Evolutionary conservation across 2,113 vertebrate species (phyloP).

Genomic region (Paramormyrops kingsleyae): DNA sequence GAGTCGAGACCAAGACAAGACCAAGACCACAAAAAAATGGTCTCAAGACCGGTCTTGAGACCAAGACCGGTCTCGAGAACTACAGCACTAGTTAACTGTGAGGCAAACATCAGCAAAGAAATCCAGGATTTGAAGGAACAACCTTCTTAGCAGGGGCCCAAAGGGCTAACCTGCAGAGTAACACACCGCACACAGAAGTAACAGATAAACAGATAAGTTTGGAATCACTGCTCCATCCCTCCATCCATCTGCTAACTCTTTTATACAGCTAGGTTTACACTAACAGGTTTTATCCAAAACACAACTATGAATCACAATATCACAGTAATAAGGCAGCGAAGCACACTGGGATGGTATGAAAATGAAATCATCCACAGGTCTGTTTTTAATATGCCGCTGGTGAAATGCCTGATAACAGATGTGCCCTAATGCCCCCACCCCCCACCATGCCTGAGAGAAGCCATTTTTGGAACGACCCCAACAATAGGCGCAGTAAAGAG

Average conservation of each 20-base stretch:
- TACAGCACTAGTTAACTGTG: not conserved
- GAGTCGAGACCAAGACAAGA: too few species aligned
- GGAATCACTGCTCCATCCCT: not conserved
- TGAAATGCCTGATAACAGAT: not conserved
- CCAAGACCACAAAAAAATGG: too few species aligned
- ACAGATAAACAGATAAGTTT: not conserved
- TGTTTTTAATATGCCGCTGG: not conserved
- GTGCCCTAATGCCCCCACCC: not conserved
- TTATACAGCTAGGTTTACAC: not conserved
- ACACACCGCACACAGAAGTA: not conserved
- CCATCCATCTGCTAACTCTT: not conserved
- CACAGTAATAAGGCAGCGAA: not conserved
- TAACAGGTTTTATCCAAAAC: not conserved
- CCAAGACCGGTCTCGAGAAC: too few species aligned
- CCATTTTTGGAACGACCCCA: slow-evolving; percentile 9
- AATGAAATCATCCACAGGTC: not conserved
- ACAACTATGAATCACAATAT: not conserved
- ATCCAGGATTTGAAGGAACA: not conserved
- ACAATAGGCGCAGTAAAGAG: not conserved
- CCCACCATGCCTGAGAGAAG: not conserved
- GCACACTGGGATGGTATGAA: not conserved
- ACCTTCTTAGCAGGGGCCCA: not conserved
- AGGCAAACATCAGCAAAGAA: not conserved
- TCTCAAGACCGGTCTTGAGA: too few species aligned
- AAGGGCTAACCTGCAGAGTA: not conserved